Evolutionary conservation across 2,888 invertebrate genomes (phyloP).

Genomic region (Dasysyrphus tricinctus): DNA sequence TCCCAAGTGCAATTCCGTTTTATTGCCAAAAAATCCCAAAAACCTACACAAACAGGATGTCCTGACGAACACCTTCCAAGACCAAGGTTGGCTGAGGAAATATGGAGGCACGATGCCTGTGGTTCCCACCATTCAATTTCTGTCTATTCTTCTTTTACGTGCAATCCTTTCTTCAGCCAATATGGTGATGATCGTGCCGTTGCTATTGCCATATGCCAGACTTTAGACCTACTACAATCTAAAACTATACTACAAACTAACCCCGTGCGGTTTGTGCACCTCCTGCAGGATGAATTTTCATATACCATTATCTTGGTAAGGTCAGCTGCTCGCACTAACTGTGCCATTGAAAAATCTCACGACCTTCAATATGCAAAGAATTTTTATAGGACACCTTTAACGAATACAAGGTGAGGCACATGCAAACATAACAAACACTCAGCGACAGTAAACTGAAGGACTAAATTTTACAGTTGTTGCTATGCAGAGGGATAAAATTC

Average conservation of each 20-base stretch:
- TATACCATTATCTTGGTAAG: conserved; percentile 51
- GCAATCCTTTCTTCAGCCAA: conserved; percentile 57
- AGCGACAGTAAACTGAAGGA: conserved; percentile 43
- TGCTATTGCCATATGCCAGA: conserved; percentile 41
- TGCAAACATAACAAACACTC: conserved; percentile 15
- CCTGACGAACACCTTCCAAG: conserved; percentile 32
- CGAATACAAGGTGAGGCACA: conserved; percentile 42
- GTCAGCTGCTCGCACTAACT: conserved; percentile 67
- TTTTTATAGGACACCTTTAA: conserved; percentile 61
- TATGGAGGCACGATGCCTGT: conserved; percentile 23
- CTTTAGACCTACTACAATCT: not conserved
- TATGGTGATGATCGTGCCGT: conserved; percentile 46
- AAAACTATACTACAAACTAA: not conserved
- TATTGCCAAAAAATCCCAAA: conserved; percentile 55
- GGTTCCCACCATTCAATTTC: conserved; percentile 55
- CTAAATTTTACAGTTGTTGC: conserved; percentile 51
- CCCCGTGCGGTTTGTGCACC: conserved; percentile 27
- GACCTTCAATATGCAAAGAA: conserved; percentile 55
- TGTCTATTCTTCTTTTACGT: conserved; percentile 21
- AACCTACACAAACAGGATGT: conserved; percentile 53
- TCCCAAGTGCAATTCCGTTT: conserved; percentile 52
- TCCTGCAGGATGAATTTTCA: conserved; percentile 66
- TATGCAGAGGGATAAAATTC: conserved; percentile 44
- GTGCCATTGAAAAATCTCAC: conserved; percentile 70
- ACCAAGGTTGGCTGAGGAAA: not conserved